Conservation (phyloP, 2,888 invertebrate species). For the Cephus pulcher region DNA sequence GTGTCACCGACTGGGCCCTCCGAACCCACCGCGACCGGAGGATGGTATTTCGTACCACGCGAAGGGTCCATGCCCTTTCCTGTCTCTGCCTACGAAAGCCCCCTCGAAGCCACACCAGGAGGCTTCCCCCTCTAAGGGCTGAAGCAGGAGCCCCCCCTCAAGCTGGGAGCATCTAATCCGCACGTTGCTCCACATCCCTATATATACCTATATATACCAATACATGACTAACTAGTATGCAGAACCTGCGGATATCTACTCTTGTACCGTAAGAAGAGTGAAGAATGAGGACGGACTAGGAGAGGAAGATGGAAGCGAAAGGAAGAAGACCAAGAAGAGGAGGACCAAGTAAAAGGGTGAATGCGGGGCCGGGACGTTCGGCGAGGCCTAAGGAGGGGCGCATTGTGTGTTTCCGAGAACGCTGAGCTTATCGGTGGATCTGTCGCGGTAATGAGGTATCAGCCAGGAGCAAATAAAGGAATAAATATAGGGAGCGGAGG, state of each 20-base stretch:
- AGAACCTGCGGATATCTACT: constrained; percentile 32
- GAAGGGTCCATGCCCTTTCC: background rate
- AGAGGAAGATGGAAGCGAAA: background rate
- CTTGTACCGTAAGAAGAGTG: constrained; percentile 22
- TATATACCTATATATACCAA: background rate
- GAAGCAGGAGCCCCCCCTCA: background rate
- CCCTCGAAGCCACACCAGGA: background rate
- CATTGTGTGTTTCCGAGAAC: constrained; percentile 66
- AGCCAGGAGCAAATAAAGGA: constrained; percentile 65
- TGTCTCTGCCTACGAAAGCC: background rate
- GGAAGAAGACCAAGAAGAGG: background rate
- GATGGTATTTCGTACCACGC: background rate
- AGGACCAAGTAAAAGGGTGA: constrained; percentile 27
- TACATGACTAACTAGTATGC: background rate
- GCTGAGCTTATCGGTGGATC: constrained; percentile 65
- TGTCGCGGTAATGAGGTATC: constrained; percentile 67
- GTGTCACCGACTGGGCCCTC: constrained; percentile 15
- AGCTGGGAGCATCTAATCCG: background rate
- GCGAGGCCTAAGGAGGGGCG: constrained; percentile 45
- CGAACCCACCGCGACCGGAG: background rate
- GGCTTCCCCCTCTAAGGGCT: background rate
- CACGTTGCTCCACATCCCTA: background rate
- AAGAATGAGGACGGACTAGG: constrained; percentile 5
- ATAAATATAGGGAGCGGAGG: constrained; percentile 51
- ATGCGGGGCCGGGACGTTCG: constrained; percentile 21